These are phyloP conservation scores for Gopherus evgoodei DNA, from an alignment of 2,113 vertebrate species.

Conservation along the genomic window DNA sequence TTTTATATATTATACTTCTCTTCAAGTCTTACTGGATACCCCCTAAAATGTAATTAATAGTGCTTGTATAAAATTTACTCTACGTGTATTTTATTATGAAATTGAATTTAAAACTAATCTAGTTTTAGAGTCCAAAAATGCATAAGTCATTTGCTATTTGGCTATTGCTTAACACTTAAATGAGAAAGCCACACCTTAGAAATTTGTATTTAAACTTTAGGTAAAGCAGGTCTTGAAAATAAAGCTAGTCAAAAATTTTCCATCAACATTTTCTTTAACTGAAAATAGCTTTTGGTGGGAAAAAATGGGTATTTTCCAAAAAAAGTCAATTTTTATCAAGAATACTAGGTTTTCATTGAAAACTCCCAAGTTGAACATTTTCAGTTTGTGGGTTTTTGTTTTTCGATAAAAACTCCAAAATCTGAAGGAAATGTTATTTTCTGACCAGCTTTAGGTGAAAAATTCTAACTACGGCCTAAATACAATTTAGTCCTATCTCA, in stretches of 20 bases:
- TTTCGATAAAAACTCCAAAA: background rate
- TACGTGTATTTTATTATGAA: background rate
- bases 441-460: background rate
- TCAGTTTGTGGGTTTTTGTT: background rate
- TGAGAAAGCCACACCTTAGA: background rate
- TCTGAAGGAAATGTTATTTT: background rate
- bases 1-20: slow-evolving; percentile 2
- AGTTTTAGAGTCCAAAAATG: background rate
- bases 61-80: background rate
- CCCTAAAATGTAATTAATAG: slow-evolving; percentile 14
- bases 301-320: background rate
- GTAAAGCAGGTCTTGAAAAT: background rate
- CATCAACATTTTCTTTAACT: background rate
- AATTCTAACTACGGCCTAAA: background rate
- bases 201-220: background rate
- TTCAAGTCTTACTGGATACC: slow-evolving; percentile 19
- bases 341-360: background rate
- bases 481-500: background rate
- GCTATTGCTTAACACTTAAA: background rate
- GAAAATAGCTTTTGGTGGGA: background rate
- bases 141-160: slow-evolving; percentile 11
- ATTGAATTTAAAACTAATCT: background rate
- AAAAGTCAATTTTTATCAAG: background rate
- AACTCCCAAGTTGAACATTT: background rate
- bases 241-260: background rate